Percentiles rank a stretch among this genome's conserved stretches.
Evolutionary conservation across 2,888 invertebrate species (phyloP).

Genomic region (Heliconius charithonia): DNA sequence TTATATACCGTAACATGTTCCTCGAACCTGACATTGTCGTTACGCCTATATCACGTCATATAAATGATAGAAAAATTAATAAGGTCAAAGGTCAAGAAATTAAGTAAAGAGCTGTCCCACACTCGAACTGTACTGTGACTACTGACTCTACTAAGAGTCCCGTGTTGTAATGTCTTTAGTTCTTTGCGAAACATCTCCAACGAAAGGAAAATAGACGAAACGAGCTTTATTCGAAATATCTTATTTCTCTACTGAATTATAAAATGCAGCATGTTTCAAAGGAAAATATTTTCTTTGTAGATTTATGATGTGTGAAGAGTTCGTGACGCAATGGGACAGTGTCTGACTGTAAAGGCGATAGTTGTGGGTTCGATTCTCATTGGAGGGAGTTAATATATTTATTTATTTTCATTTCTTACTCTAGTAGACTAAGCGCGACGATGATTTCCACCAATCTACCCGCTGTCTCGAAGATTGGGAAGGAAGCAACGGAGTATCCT

Average conservation of each 20-base stretch:
- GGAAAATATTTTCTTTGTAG: background rate
- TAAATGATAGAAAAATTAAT: background rate
- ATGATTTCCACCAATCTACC: too few species aligned
- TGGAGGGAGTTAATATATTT: too few species aligned
- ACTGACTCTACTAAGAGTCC: background rate
- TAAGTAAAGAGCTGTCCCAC: background rate
- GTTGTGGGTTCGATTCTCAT: too few species aligned
- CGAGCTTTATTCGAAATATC: background rate
- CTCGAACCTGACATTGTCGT: background rate
- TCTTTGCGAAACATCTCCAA: background rate
- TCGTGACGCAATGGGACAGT: too few species aligned
- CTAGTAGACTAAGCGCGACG: too few species aligned
- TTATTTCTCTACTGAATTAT: background rate
- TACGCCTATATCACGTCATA: background rate
- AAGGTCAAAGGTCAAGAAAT: slow-evolving; percentile 1
- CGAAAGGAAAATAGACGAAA: slow-evolving; percentile 14
- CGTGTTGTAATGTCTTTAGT: background rate
- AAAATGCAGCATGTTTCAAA: background rate
- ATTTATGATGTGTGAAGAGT: background rate
- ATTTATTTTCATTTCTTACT: too few species aligned
- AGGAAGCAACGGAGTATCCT: too few species aligned
- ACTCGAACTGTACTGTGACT: background rate
- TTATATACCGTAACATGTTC: background rate
- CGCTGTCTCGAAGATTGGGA: too few species aligned
- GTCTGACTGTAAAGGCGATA: too few species aligned